Percentiles rank a stretch among this genome's conserved stretches.
phyloP scores from a whole-genome alignment of 2,113 vertebrate species.

The Todiramphus saurophagus region DNA sequence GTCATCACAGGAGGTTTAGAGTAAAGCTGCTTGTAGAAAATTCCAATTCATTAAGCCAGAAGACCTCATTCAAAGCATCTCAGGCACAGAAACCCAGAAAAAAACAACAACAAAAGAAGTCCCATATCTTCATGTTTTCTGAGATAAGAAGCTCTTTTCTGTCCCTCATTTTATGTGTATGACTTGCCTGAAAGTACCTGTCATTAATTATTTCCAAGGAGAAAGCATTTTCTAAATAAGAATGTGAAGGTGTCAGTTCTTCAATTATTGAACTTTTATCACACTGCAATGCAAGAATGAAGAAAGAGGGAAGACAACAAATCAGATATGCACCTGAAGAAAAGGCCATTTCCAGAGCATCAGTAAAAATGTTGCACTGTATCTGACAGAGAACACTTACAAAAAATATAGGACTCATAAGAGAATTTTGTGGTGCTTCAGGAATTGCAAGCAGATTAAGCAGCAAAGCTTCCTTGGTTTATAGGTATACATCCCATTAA shows the following conservation, averaged over 20 bases:
- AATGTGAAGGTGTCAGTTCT: neutral
- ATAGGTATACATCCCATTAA: conserved; percentile 25
- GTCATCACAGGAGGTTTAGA: neutral
- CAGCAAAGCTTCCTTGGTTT: conserved; percentile 19
- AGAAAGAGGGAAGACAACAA: neutral
- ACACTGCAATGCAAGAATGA: neutral
- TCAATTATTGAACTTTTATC: neutral
- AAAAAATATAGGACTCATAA: conserved; percentile 13
- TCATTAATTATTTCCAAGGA: neutral
- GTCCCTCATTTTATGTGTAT: neutral
- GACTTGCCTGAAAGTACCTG: neutral
- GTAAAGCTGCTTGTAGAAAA: neutral
- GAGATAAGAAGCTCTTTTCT: neutral
- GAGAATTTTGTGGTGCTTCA: neutral
- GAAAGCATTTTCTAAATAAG: neutral
- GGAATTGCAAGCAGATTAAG: conserved; percentile 5
- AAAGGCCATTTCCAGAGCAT: neutral
- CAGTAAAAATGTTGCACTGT: neutral
- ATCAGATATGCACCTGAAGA: neutral
- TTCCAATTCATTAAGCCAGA: neutral
- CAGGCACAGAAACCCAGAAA: neutral
- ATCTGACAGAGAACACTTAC: neutral
- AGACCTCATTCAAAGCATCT: neutral
- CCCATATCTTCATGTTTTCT: neutral
- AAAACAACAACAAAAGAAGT: neutral